phyloP scores from a whole-genome alignment of 2,113 vertebrate species.

The Ctenomys sociabilis region DNA sequence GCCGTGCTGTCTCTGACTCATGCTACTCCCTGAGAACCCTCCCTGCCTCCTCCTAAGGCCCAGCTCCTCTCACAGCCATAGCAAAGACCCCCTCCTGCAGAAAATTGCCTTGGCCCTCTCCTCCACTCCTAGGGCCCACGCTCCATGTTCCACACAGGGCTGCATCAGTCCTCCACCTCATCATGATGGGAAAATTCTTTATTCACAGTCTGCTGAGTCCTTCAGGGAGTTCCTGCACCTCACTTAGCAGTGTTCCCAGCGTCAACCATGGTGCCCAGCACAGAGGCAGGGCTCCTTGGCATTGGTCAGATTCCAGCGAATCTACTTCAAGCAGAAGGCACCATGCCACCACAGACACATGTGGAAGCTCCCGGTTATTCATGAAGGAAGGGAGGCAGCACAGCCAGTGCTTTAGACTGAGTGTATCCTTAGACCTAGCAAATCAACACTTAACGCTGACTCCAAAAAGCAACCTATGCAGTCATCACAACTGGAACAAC shows the following conservation, averaged over 20 bases:
- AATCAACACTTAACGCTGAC: neutral
- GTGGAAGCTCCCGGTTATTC: neutral
- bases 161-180: neutral
- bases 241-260: neutral
- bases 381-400: neutral
- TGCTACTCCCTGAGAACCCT: neutral
- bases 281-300: neutral
- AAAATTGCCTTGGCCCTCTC: neutral
- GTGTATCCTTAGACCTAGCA: neutral
- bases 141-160: neutral
- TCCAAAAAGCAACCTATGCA: neutral
- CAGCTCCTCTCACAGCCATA: neutral
- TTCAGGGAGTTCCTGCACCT: neutral
- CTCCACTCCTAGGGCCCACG: neutral
- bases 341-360: neutral
- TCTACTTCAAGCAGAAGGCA: neutral
- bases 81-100: neutral
- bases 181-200: neutral
- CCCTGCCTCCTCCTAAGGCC: neutral
- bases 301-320: neutral
- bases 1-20: neutral
- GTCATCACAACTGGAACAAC: neutral
- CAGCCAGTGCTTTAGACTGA: neutral
- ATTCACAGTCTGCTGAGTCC: neutral
- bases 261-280: neutral